Evolutionary conservation across 37 sponge, comb jelly and placozoan genomes (phyloP), one percentile per base, ranked within the genome.

Genomic region (Agelas oroides): DNA sequence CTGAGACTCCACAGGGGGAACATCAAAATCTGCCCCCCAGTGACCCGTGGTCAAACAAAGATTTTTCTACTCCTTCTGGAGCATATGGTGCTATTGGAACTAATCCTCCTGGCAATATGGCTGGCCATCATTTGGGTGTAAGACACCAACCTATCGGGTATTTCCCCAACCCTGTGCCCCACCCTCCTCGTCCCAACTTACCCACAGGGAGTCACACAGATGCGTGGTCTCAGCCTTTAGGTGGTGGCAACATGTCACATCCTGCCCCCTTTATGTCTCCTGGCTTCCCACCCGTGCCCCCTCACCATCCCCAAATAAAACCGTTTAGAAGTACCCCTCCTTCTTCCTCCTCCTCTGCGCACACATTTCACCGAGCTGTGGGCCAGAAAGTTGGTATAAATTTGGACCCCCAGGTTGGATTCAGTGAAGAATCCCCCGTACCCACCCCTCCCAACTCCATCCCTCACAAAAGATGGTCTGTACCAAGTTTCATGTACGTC

Each of bases 21-120:
- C 63, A 63, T 53, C 59, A 84, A 34, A 78, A 63, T 53, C 59
- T 35, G 1, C 77, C 77, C 77, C 38, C 64, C 65, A 36, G 35
- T 11, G 46, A 46, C 8, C 46, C 8, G 46, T 46, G 46, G 46
- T 46, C 46, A 3, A 65, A 77, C 40, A 36, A 77, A 23, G 77
- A 41, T 23, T 55, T 80, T 56, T 0, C 79, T 12, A 8, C 75
- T 33, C 65, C 84, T 34, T 55, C 56, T 17, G 84, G 74, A 16
- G 74, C 65, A 6, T 84, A 84, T 65, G 84, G 84, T n/a, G 75
- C 84, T 24, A 84, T 84, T 21, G 84, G 84, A 1, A 84, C 75
- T 27, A 73, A 46, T 55, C 25, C 74, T 62, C 84, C 75, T 0
- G 33, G 39, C 46, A n/a, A n/a, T n/a, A n/a, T n/a, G n/a, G n/a